Evolutionary conservation across 1,140 invertebrate genomes (phyloP).

Genomic region (Nasonia giraulti): DNA sequence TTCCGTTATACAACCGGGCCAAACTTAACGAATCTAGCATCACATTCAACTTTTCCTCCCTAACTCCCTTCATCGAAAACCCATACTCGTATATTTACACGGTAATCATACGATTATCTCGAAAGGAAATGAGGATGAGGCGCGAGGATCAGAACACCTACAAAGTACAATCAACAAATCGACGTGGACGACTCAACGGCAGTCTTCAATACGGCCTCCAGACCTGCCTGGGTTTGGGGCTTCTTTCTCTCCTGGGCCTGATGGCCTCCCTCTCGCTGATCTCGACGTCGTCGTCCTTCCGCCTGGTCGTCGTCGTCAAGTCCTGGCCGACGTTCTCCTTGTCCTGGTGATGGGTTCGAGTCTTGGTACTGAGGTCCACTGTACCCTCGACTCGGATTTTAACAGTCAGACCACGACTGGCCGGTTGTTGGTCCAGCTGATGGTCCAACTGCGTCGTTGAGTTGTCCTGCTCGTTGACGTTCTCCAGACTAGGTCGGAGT

Average conservation of each 20-base stretch:
- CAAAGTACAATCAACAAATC: neutral
- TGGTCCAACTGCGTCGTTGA: neutral
- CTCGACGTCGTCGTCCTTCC: constrained; percentile 65
- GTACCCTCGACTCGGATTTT: constrained; percentile 70
- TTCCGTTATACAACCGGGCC: neutral
- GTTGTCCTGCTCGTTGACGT: constrained; percentile 62
- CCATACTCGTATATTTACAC: neutral
- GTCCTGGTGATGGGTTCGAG: constrained; percentile 61
- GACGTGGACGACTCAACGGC: neutral
- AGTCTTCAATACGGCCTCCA: constrained; percentile 71
- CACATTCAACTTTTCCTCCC: neutral
- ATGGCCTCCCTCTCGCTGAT: constrained; percentile 62
- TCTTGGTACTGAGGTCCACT: constrained; percentile 69
- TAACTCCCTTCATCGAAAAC: neutral
- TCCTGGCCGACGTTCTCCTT: constrained; percentile 72
- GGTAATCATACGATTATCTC: neutral
- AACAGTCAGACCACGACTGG: constrained; percentile 61
- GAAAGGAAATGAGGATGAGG: neutral
- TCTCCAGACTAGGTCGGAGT: constrained; percentile 66
- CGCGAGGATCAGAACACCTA: neutral
- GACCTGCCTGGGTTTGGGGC: constrained; percentile 71
- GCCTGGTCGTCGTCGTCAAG: constrained; percentile 66
- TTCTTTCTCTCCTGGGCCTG: constrained; percentile 66
- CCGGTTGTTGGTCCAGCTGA: neutral
- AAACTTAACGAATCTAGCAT: constrained; percentile 4